These are phyloP conservation scores for Regulus satrapa DNA, from an alignment of 2,113 vertebrate genomes.

Conservation along the genomic window DNA sequence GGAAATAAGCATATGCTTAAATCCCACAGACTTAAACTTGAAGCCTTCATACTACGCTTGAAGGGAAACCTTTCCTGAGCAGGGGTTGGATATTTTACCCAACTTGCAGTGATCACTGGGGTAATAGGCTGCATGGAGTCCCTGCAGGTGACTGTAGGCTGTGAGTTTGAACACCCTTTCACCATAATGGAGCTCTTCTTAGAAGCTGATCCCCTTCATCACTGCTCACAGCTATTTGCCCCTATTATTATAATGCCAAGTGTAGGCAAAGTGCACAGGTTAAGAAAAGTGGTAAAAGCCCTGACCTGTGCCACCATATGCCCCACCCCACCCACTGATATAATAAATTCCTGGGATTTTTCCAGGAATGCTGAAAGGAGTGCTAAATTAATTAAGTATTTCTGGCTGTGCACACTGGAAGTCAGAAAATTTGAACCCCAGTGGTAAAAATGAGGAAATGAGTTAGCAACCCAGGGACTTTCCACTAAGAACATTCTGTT, in stretches of 20 bases:
- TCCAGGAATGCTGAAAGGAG: neutral
- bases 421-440: neutral
- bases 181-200: neutral
- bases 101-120: neutral
- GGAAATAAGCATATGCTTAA: neutral
- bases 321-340: neutral
- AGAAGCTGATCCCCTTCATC: neutral
- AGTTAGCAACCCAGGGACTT: neutral
- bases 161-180: neutral
- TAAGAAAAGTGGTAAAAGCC: neutral
- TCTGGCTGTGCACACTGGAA: neutral
- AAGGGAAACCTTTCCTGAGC: neutral
- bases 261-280: neutral
- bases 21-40: neutral
- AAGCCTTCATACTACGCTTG: neutral
- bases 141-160: neutral
- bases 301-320: neutral
- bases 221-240: neutral
- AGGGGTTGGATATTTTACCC: neutral
- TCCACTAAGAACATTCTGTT: neutral
- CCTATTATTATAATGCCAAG: neutral
- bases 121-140: neutral
- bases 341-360: neutral
- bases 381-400: conserved; percentile 10
- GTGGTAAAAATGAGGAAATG: neutral